These are phyloP conservation scores for Alauda arvensis DNA, from an alignment of 2,797 vertebrate species.

Conservation along the genomic window DNA sequence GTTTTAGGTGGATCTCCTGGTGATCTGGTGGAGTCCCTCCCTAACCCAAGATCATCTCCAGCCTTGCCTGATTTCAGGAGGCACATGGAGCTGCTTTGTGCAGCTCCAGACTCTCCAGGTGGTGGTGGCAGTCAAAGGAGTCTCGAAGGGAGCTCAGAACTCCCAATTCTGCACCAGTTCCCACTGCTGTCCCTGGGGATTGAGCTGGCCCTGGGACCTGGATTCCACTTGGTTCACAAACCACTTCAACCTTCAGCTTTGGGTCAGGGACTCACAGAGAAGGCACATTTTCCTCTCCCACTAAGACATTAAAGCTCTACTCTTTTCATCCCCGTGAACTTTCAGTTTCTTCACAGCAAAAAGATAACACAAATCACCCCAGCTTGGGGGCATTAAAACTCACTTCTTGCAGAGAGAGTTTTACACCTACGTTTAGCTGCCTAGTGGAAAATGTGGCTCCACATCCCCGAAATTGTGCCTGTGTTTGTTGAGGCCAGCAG, in stretches of 20 bases:
- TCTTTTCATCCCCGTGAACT: neutral
- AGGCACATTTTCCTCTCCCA: neutral
- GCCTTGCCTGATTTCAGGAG: neutral
- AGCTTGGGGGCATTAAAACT: fast-evolving
- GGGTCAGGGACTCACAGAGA: neutral
- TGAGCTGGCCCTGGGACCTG: neutral
- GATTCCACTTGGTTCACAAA: neutral
- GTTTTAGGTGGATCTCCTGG: neutral
- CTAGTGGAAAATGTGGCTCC: neutral
- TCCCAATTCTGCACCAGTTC: fast-evolving
- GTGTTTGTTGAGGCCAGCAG: neutral
- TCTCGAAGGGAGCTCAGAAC: neutral
- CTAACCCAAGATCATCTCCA: neutral
- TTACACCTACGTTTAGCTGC: neutral
- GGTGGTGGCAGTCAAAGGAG: neutral
- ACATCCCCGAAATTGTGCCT: neutral
- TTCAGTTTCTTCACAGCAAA: neutral
- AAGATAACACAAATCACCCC: neutral
- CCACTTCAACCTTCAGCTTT: neutral
- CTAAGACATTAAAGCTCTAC: neutral
- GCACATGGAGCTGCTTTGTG: neutral
- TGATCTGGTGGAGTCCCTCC: neutral
- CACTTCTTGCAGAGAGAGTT: neutral
- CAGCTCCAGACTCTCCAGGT: neutral
- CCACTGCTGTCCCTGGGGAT: neutral